Conservation (phyloP, 2,888 invertebrate species). For the Sesamia inferens region DNA sequence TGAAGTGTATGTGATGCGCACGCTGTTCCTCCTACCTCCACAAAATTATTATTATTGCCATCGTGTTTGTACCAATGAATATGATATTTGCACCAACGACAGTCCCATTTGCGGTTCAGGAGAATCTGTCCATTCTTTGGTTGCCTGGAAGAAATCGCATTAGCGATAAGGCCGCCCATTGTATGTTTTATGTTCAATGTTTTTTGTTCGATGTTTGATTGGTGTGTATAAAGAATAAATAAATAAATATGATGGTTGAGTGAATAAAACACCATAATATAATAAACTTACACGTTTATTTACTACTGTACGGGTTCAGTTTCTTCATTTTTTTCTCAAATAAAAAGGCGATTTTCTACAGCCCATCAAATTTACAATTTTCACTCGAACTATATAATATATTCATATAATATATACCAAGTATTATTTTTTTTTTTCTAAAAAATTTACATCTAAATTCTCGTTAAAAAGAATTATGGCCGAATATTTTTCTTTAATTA, state of each 20-base stretch:
- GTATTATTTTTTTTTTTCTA: constrained; percentile 66
- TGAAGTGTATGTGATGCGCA: no score
- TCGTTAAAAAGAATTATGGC: constrained; percentile 76
- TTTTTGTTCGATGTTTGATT: no score
- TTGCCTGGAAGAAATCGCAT: no score
- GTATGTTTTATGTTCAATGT: no score
- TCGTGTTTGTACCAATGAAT: no score
- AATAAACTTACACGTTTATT: constrained; percentile 88
- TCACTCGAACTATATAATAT: constrained; percentile 60
- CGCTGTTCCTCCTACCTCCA: no score
- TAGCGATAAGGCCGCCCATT: no score
- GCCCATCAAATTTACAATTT: constrained; percentile 75
- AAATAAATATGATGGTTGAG: background rate
- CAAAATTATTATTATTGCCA: no score
- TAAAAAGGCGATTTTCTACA: constrained; percentile 80
- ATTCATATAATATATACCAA: constrained; percentile 55
- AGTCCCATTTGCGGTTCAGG: no score
- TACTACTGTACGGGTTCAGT: constrained; percentile 84
- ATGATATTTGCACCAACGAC: no score
- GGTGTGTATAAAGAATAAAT: no score
- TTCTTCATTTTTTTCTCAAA: constrained; percentile 68
- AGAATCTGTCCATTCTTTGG: no score
- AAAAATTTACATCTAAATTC: constrained; percentile 75
- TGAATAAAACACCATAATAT: constrained; percentile 73
- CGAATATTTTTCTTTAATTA: constrained; percentile 65